These are phyloP conservation scores for Incurvaria masculella DNA, from an alignment of 2,888 invertebrate species.

Conservation along the genomic window DNA sequence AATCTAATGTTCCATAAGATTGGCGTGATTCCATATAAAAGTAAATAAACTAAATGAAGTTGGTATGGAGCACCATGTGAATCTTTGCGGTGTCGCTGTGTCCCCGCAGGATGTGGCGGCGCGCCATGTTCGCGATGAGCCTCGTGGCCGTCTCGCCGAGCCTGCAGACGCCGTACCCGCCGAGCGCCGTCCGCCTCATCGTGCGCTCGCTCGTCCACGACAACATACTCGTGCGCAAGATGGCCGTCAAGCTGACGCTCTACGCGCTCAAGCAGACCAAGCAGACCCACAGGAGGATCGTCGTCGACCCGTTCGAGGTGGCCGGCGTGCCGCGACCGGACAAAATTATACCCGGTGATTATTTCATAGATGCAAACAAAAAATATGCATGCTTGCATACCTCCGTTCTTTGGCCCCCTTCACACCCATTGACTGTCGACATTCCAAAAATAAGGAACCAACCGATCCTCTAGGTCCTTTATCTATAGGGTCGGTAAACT, in stretches of 20 bases:
- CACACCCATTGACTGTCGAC: too few relatives aligned
- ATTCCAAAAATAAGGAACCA: too few relatives aligned
- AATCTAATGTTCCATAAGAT: too few relatives aligned
- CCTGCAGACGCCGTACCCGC: conserved; percentile 63
- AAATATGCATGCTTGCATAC: too few relatives aligned
- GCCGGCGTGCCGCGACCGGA: conserved; percentile 32
- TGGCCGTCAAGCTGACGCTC: conserved; percentile 59
- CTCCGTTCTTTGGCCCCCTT: too few relatives aligned
- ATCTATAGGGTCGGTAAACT: too few relatives aligned
- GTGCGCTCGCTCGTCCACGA: conserved; percentile 69
- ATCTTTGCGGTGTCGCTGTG: too few relatives aligned
- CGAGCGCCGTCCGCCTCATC: conserved; percentile 61
- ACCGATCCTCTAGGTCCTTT: too few relatives aligned
- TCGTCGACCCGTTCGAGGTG: conserved; percentile 54
- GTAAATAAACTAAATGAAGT: too few relatives aligned
- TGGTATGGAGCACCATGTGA: too few relatives aligned
- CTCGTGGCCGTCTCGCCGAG: conserved; percentile 71
- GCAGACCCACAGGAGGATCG: conserved; percentile 57
- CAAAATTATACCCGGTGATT: conserved; percentile 35
- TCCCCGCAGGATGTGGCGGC: conserved; percentile 74
- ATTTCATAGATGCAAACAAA: too few relatives aligned
- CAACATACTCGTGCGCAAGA: conserved; percentile 73
- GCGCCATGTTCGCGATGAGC: conserved; percentile 69
- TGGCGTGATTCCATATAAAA: too few relatives aligned
- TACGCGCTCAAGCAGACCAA: conserved; percentile 72